Evolutionary conservation across 2,888 invertebrate species (phyloP).

Genomic region (Pandemis corylana): DNA sequence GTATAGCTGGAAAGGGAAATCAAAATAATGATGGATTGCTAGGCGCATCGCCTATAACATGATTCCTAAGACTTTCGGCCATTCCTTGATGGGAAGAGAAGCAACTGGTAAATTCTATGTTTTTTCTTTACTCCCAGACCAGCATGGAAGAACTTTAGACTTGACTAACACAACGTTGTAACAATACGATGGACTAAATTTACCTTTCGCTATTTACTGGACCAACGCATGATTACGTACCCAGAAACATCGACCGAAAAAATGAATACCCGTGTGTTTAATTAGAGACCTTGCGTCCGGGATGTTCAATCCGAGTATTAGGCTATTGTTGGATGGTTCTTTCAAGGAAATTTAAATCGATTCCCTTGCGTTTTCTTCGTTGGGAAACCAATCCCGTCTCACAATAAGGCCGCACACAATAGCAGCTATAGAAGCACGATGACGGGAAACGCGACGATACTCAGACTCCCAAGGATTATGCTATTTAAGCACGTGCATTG

Average conservation of each 20-base stretch:
- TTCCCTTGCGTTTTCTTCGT: constrained; percentile 74
- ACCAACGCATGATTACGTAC: neutral
- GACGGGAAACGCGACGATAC: constrained; percentile 70
- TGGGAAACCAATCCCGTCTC: constrained; percentile 77
- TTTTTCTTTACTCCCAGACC: too few species aligned
- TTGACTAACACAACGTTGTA: too few species aligned
- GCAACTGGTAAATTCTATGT: too few species aligned
- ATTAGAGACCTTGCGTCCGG: constrained; percentile 62
- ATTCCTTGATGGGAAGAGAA: too few species aligned
- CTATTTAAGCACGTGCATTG: constrained; percentile 63
- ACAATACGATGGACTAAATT: too few species aligned
- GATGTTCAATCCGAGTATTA: constrained; percentile 71
- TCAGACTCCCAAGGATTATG: constrained; percentile 70
- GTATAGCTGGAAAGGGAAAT: too few species aligned
- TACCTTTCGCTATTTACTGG: too few species aligned
- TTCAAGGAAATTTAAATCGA: constrained; percentile 81
- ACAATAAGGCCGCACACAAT: constrained; percentile 79
- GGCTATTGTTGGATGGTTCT: constrained; percentile 74
- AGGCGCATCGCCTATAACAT: too few species aligned
- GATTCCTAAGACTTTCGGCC: too few species aligned
- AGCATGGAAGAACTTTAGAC: too few species aligned
- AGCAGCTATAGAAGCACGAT: constrained; percentile 66
- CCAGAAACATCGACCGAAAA: constrained; percentile 4
- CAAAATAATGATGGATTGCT: too few species aligned
- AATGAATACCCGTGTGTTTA: constrained; percentile 45